Evolutionary conservation across 2,888 invertebrate genomes (phyloP), one percentile per base, ranked within the genome.

Genomic region (Acronicta psi): DNA sequence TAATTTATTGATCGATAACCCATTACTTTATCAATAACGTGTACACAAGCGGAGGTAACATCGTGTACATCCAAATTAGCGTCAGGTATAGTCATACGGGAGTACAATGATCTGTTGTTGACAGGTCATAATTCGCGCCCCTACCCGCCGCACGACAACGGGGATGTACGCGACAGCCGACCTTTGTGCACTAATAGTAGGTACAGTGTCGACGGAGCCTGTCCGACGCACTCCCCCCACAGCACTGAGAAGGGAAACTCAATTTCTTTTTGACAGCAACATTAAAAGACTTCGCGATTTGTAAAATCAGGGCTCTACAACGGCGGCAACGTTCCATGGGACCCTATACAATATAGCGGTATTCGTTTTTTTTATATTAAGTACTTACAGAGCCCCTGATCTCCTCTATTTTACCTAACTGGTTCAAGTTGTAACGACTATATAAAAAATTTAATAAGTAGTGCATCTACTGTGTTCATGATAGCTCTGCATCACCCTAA

Each of bases 91-190:
- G 69, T 75, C 69, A 65, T 72, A 74, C 58, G 61, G 47, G 79
- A 80, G 74, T 82, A 84, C 76, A 71, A 73, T 58, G 61, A 61
- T 65, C 82, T 92, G 92, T 57, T 59, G 49, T 65, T 90, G 92
- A 91, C 93, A 92, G 91, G 82, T 85, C 86, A 87, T 91, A 92
- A 91, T 89, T 92, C 88, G 85, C 87, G 79, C 86, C 86, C 86
- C 87, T 81, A 57, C 63, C 60, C 57, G 54, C 54, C 60, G 61
- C 45, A 47, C 50, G 61, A 36, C 68, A 25, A 45, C 38, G 41
- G 47, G 63, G 72, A 75, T 87, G 89, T 80, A 64, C 69, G 63
- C 82, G 92, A 92, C 92, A 90, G 86, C 77, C 84, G 78, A 88
- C 87, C 91, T 93, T 92, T 92, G 90, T 92, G 82, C 82, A 85